Base-by-base conservation (phyloP, 2,797 vertebrate species). In the Sardinella longiceps region DNA sequence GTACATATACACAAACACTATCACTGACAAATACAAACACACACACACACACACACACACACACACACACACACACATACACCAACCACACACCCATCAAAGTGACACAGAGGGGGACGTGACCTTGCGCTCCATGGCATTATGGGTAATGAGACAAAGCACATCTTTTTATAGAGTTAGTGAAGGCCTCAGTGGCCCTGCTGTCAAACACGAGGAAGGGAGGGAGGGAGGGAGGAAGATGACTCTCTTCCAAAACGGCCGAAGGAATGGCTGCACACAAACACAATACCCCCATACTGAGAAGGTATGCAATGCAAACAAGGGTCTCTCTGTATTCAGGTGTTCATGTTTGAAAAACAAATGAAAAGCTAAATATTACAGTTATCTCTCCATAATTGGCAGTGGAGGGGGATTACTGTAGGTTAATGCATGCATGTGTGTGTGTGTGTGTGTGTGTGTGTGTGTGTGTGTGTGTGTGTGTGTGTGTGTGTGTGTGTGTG, bases 61-160 rank as follows among this genome's bases (percentile, higher is more conserved):
- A 56, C 15, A 2, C 18, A 20, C 51, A 56, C 5, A 11, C 48
- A 11, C 48, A 48, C 9, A 53, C 48, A 51, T 14, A 51, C 48
- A 20, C n/a, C n/a, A n/a, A n/a, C n/a, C 14, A 20, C 50, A 53
- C 53, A 56, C 53, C 23, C 53, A 48, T 48, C 53, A 23, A 20
- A 56, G 20, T 56, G 53, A n/a, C 53, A 56, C 23, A 56, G 48
- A 70, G 5, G 63, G 28, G 33, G 63, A 37, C 15, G 63, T 70
- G 63, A 70, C 63, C 63, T 70, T 70, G 63, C 28, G 12, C 14
- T 18, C 28, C 63, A 70, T 15, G 15, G 63, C 63, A 70, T 14
- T 25, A 33, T 37, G 63, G 63, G 28, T 70, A 70, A 70, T 70
- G 63, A 70, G 63, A 70, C 14, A 70, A 33, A 70, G 63, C 63